phyloP scores from a whole-genome alignment of 2,797 vertebrate species.

The Onychomys leucogaster region DNA sequence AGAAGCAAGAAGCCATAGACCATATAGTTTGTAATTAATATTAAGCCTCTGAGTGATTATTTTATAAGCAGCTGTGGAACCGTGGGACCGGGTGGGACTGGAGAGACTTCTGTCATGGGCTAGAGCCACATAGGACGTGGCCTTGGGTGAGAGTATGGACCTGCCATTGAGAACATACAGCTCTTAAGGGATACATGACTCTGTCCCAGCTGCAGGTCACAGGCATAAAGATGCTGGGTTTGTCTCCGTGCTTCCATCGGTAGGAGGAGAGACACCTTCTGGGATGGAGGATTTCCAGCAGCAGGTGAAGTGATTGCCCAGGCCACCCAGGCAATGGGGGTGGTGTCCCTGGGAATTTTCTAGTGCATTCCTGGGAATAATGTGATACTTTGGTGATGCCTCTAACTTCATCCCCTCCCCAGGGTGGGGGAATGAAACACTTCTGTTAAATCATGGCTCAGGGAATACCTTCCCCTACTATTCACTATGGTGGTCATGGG shows the following conservation, averaged over 20 bases:
- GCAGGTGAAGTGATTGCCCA: neutral
- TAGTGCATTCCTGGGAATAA: neutral
- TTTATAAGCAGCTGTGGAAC: too few species aligned
- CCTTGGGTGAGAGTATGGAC: neutral
- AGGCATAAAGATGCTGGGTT: rapidly evolving
- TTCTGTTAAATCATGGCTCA: neutral
- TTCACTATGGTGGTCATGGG: too few species aligned
- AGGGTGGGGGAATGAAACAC: neutral
- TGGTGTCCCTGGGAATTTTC: neutral
- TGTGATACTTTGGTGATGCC: neutral
- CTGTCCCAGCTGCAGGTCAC: neutral
- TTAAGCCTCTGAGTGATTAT: too few species aligned
- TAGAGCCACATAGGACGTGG: neutral
- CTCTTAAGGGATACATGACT: neutral
- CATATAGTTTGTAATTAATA: too few species aligned
- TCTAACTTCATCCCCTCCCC: neutral
- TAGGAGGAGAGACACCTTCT: neutral
- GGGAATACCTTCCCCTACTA: neutral
- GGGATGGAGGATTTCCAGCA: neutral
- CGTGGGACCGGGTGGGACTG: too few species aligned
- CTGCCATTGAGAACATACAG: neutral
- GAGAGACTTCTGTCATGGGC: too few species aligned
- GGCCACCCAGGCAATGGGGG: neutral
- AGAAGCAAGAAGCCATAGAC: too few species aligned
- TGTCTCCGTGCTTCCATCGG: neutral